phyloP scores from a whole-genome alignment of 2,888 invertebrate genomes.

The Heliconius erato region DNA sequence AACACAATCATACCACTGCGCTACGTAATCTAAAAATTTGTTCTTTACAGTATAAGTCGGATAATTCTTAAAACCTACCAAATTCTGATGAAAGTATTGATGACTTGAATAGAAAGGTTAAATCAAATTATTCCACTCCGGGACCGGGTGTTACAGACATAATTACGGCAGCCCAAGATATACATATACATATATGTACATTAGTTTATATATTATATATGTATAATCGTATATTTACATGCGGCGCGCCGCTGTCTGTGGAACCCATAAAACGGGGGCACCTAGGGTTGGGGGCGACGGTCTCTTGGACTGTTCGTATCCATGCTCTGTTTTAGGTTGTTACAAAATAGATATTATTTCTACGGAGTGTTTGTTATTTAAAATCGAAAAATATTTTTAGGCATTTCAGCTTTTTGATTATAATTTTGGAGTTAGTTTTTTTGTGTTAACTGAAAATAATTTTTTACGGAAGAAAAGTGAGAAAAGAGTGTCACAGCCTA shows the following conservation, averaged over 20 bases:
- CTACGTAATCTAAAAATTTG: no score
- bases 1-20: no score
- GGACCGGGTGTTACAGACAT: background rate
- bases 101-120: background rate
- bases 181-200: background rate
- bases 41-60: background rate
- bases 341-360: background rate
- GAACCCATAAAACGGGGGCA: constrained; percentile 29
- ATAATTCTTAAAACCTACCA: background rate
- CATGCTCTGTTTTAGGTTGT: background rate
- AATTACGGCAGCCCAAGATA: background rate
- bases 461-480: no score
- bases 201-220: no score
- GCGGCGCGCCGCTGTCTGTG: constrained; percentile 32
- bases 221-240: background rate
- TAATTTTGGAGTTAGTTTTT: no score
- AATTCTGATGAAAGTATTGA: background rate
- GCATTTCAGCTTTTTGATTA: background rate
- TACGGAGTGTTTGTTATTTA: background rate
- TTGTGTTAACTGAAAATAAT: no score
- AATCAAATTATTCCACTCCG: constrained; percentile 9
- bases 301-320: background rate
- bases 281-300: constrained; percentile 4
- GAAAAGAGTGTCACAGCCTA: no score
- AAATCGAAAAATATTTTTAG: background rate